These are phyloP conservation scores for Notodromas monacha DNA, from an alignment of 2,888 invertebrate species.

Conservation along the genomic window DNA sequence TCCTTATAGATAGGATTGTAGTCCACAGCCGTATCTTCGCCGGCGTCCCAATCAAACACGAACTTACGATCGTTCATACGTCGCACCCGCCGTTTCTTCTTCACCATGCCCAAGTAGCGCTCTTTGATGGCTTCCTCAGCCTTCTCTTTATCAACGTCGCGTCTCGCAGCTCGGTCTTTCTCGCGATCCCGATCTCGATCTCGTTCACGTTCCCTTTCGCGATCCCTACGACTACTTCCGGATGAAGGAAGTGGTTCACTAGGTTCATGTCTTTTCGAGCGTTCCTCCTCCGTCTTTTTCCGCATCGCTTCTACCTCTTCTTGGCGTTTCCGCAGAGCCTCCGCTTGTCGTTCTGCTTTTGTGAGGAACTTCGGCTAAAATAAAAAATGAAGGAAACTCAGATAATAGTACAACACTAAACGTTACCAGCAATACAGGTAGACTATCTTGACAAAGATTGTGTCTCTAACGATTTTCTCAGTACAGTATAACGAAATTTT, in stretches of 20 bases:
- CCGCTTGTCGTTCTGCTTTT: slow-evolving; percentile 66
- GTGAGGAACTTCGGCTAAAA: slow-evolving; percentile 62
- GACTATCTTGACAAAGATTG: too few relatives aligned
- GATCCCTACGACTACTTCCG: slow-evolving; percentile 13
- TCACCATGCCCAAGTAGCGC: slow-evolving; percentile 63
- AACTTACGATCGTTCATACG: slow-evolving; percentile 91
- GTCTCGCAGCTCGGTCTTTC: slow-evolving; percentile 13
- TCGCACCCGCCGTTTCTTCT: slow-evolving; percentile 52
- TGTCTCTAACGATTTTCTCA: too few relatives aligned
- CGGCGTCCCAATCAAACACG: slow-evolving; percentile 99
- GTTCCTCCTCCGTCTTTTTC: slow-evolving; percentile 32
- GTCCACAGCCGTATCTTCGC: slow-evolving; percentile 89
- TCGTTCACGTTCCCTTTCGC: slow-evolving; percentile 14
- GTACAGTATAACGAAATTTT: too few relatives aligned
- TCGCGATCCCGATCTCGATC: slow-evolving; percentile 16
- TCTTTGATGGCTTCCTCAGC: slow-evolving; percentile 85
- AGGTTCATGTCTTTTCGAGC: slow-evolving; percentile 21
- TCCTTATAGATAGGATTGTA: slow-evolving; percentile 91
- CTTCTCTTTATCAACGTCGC: slow-evolving; percentile 49
- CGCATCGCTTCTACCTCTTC: slow-evolving; percentile 53
- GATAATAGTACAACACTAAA: slow-evolving; percentile 6
- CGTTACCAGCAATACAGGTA: slow-evolving; percentile 6
- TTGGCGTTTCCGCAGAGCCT: slow-evolving; percentile 58
- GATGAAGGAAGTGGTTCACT: slow-evolving; percentile 17
- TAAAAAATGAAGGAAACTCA: slow-evolving; percentile 8